These are phyloP conservation scores for Pteromalus puparum DNA, from an alignment of 1,140 invertebrate genomes.

Conservation along the genomic window DNA sequence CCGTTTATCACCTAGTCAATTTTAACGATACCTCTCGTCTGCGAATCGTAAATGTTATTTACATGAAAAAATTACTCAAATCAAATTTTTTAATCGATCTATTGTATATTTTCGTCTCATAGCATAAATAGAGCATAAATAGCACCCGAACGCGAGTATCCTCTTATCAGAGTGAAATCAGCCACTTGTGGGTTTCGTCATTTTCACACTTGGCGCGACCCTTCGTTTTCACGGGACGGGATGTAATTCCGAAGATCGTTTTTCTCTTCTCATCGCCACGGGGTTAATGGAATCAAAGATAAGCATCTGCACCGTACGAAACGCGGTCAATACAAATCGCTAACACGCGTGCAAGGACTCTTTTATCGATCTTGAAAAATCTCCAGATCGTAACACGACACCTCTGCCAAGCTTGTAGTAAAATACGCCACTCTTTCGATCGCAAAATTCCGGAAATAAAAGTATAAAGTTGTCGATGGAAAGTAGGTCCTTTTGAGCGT, in stretches of 20 bases:
- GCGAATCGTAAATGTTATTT: not conserved
- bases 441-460: not conserved
- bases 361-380: slow-evolving; percentile 7
- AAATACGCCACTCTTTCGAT: too few species aligned
- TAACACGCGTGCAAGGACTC: not conserved
- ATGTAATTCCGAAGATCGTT: not conserved
- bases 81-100: not conserved
- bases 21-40: not conserved
- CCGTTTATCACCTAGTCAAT: not conserved
- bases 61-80: not conserved
- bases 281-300: not conserved
- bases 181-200: slow-evolving; percentile 2
- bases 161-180: not conserved
- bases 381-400: not conserved
- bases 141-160: too few species aligned
- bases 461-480: too few species aligned
- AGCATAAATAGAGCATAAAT: too few species aligned
- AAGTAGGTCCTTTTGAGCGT: not conserved
- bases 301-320: not conserved
- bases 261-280: not conserved
- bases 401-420: not conserved
- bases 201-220: not conserved
- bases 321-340: not conserved
- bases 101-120: too few species aligned
- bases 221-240: not conserved